Conservation (phyloP, 2,888 invertebrate genomes). For the Cyclophora punctaria region DNA sequence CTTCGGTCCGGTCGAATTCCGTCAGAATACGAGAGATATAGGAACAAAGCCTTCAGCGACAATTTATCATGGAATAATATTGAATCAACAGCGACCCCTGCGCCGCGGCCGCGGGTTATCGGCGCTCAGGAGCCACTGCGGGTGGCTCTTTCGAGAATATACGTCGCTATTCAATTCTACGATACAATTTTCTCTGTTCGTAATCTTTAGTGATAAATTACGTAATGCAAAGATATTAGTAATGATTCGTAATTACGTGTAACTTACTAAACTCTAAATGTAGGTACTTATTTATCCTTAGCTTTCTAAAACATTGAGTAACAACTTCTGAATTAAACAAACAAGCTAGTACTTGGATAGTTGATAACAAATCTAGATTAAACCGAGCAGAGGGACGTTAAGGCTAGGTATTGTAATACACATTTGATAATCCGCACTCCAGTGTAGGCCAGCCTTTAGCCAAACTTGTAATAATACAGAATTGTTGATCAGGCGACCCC, state of each 20-base stretch:
- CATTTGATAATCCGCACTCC: too few species aligned
- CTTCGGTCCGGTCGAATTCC: constrained; percentile 23
- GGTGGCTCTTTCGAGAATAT: background rate
- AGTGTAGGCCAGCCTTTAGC: too few species aligned
- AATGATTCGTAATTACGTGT: background rate
- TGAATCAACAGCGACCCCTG: constrained; percentile 15
- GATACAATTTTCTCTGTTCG: too few species aligned
- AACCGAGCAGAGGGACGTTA: too few species aligned
- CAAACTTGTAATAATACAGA: too few species aligned
- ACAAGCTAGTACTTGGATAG: too few species aligned
- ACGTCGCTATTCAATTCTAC: background rate
- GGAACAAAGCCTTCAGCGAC: constrained; percentile 20
- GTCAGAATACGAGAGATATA: constrained; percentile 10
- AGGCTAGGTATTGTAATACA: too few species aligned
- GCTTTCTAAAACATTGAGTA: background rate
- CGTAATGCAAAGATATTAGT: too few species aligned
- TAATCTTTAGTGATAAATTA: too few species aligned
- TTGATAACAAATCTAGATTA: too few species aligned
- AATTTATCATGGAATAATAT: constrained; percentile 34
- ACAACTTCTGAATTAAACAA: too few species aligned
- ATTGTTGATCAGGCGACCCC: too few species aligned
- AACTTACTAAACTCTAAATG: background rate
- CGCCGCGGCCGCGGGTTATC: background rate
- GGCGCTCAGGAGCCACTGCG: background rate
- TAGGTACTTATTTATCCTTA: background rate